phyloP scores from a whole-genome alignment of 2,888 invertebrate genomes.

The Anaspis maculata region DNA sequence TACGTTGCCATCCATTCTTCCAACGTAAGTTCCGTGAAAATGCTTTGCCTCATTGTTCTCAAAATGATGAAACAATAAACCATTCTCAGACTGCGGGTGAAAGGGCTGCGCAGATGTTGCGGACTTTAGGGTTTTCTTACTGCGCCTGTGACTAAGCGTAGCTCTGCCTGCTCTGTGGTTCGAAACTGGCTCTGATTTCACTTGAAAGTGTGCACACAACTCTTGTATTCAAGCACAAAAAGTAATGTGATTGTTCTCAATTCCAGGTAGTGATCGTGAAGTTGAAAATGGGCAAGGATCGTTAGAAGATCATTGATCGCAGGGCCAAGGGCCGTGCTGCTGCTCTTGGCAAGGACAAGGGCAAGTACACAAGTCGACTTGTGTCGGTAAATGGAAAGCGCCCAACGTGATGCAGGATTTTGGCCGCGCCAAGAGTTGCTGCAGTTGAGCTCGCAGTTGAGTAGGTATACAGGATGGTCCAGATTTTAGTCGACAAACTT shows the following conservation, averaged over 20 bases:
- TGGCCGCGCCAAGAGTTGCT: no score
- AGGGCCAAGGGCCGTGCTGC: conserved; percentile 89
- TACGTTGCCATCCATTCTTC: conserved; percentile 99
- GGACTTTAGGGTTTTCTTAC: conserved; percentile 44
- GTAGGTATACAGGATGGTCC: no score
- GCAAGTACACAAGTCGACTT: conserved; percentile 95
- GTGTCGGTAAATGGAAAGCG: no score
- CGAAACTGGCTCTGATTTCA: conserved; percentile 59
- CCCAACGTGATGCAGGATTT: no score
- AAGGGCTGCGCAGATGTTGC: conserved; percentile 33
- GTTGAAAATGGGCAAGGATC: conserved; percentile 98
- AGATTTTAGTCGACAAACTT: no score
- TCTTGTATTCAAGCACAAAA: no score
- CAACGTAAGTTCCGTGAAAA: conserved; percentile 58
- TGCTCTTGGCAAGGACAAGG: conserved; percentile 93
- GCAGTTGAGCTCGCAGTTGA: no score
- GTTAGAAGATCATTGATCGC: conserved; percentile 93
- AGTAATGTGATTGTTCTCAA: no score
- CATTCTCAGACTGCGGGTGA: conserved; percentile 48
- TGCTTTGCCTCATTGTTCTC: conserved; percentile 14
- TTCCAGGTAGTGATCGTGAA: conserved; percentile 95
- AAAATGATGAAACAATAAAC: conserved; percentile 55
- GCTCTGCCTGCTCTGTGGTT: conserved; percentile 46
- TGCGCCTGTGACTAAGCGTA: conserved; percentile 25
- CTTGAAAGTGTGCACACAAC: no score